A percentile compares a stretch with the other conserved stretches of the same genome.
Evolutionary conservation across 2,888 invertebrate genomes (phyloP).

Genomic region (Drosophila longiperda): DNA sequence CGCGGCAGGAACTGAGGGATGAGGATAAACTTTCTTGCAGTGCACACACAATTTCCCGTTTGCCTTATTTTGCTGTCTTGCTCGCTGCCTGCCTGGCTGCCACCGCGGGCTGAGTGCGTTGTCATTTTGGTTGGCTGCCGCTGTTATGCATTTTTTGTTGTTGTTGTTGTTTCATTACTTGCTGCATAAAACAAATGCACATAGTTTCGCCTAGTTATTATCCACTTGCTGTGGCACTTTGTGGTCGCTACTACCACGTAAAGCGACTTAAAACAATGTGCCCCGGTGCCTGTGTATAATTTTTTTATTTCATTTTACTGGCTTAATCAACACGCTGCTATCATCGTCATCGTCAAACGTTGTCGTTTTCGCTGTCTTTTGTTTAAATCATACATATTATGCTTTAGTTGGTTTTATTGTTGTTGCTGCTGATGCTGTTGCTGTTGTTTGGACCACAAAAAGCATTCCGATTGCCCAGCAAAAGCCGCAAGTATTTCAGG

Average conservation of each 20-base stretch:
- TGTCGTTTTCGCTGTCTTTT: slow-evolving; percentile 17
- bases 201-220: slow-evolving; percentile 69
- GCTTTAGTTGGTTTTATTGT: slow-evolving; percentile 17
- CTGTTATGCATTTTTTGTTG: slow-evolving; percentile 16
- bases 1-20: background rate
- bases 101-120: slow-evolving; percentile 59
- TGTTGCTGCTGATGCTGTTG: too few species aligned
- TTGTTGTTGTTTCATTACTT: slow-evolving; percentile 75
- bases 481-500: slow-evolving; percentile 78
- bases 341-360: slow-evolving; percentile 42
- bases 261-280: slow-evolving; percentile 65
- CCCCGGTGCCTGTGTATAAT: slow-evolving; percentile 39
- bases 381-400: slow-evolving; percentile 11
- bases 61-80: slow-evolving; percentile 50
- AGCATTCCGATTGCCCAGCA: slow-evolving; percentile 76
- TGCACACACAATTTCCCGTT: slow-evolving; percentile 73
- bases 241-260: slow-evolving; percentile 35
- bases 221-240: slow-evolving; percentile 65
- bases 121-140: slow-evolving; percentile 55
- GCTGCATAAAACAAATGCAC: slow-evolving; percentile 75
- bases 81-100: slow-evolving; percentile 38
- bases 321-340: slow-evolving; percentile 71
- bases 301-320: slow-evolving; percentile 32
- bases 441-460: slow-evolving; percentile 69
- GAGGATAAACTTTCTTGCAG: slow-evolving; percentile 46